Conservation (phyloP, 1,140 invertebrate species). For the Zaprionus africanus region DNA sequence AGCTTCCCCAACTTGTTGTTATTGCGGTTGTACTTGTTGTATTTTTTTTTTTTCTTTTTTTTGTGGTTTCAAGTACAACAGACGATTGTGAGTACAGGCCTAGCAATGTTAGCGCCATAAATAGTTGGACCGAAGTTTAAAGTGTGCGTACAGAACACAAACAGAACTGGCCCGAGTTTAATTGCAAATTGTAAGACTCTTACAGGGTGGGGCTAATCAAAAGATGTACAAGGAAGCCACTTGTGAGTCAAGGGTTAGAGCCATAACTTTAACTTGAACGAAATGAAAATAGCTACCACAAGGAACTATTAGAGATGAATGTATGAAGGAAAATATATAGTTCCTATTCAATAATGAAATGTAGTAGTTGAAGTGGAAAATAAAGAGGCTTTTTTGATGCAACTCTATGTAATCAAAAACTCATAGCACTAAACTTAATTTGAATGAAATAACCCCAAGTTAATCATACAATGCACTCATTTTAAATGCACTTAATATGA, state of each 20-base stretch:
- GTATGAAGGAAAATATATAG: no score
- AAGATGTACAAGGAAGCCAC: conserved; percentile 23
- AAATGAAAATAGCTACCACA: neutral
- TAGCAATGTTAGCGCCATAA: conserved; percentile 56
- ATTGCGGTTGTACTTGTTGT: conserved; percentile 26
- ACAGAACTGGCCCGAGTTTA: conserved; percentile 30
- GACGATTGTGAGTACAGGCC: conserved; percentile 16
- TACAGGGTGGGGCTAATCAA: conserved; percentile 39
- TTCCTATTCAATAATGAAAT: no score
- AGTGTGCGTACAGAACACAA: conserved; percentile 28
- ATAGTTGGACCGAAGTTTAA: conserved; percentile 33
- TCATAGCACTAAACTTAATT: conserved; percentile 1
- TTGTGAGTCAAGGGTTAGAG: conserved; percentile 2
- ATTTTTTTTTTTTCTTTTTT: neutral
- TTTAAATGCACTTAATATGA: neutral
- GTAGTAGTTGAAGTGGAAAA: no score
- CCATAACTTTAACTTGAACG: neutral
- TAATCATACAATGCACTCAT: neutral
- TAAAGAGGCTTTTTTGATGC: no score
- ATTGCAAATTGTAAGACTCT: conserved; percentile 51
- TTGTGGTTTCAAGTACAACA: conserved; percentile 29
- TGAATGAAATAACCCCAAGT: neutral
- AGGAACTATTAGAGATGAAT: neutral
- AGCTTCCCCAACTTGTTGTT: conserved; percentile 10
- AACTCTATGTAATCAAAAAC: neutral